These are phyloP conservation scores for Dermolepida albohirtum DNA, from an alignment of 2,888 invertebrate species.

Conservation along the genomic window DNA sequence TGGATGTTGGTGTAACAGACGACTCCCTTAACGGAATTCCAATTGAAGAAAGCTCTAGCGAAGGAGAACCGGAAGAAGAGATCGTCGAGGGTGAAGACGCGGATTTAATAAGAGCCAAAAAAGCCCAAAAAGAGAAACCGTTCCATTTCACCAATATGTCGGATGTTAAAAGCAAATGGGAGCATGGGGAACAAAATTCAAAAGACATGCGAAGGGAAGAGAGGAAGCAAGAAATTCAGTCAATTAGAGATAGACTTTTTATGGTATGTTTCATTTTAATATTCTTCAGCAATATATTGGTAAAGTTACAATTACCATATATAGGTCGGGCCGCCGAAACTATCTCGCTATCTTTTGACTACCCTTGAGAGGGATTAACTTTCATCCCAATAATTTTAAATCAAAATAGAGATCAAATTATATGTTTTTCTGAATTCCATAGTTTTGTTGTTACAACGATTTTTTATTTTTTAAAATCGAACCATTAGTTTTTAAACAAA, in stretches of 20 bases:
- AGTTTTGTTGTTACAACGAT: too few relatives aligned
- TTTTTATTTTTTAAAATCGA: too few relatives aligned
- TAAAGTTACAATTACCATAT: too few relatives aligned
- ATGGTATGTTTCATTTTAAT: constrained; percentile 69
- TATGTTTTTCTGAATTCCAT: too few relatives aligned
- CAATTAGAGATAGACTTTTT: constrained; percentile 85
- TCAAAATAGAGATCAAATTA: too few relatives aligned
- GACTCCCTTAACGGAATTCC: constrained; percentile 81
- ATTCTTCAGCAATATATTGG: too few relatives aligned
- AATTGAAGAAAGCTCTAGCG: constrained; percentile 77
- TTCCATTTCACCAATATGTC: constrained; percentile 86
- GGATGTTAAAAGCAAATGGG: constrained; percentile 86
- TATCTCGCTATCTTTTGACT: too few relatives aligned
- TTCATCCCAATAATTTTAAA: too few relatives aligned
- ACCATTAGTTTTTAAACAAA: too few relatives aligned
- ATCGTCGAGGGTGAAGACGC: constrained; percentile 71
- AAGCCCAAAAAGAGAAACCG: constrained; percentile 77
- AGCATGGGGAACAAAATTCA: constrained; percentile 71
- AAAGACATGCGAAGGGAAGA: constrained; percentile 81
- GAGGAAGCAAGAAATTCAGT: constrained; percentile 89
- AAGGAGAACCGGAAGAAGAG: constrained; percentile 68
- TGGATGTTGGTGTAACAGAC: constrained; percentile 83
- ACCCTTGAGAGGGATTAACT: too few relatives aligned
- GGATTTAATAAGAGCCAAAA: constrained; percentile 71
- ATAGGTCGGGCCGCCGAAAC: too few relatives aligned